Evolutionary conservation across 2,797 vertebrate genomes (phyloP), one percentile per base, ranked within the genome.

Genomic region (Peromyscus nudipes): DNA sequence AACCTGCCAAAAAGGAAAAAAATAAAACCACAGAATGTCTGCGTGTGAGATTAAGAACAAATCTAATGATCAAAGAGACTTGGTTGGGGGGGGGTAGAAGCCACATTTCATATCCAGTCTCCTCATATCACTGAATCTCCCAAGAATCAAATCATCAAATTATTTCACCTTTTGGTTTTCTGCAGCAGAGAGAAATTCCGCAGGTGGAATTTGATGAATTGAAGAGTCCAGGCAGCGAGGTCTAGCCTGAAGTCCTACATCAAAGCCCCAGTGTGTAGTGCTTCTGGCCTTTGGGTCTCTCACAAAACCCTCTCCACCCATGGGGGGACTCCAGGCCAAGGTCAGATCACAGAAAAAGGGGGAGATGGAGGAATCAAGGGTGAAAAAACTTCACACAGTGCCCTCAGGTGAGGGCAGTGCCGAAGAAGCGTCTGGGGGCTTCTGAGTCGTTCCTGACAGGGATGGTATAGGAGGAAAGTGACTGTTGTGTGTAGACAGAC

Each of bases 41-140:
- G 92, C 34, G 21, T 93, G 92, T 37, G 95, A 98, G 96, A 97
- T 97, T 97, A 98, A 79, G 97, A 97, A 96, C 92, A 98, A 96
- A 98, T 90, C 95, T 98, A 96, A 97, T 96, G 97, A 96, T 95
- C 95, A 97, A 96, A 98, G 95, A 95, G 95, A 60, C 0, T 34
- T 87, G 91, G 96, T 17, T 17, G 95, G 90, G 75, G 77, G 75
- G 34, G 0, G 4, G 71, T 97, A 88, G 92, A 79, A 94, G 92
- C 21, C 93, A 79, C 67, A 73, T 96, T 96, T 98, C 27, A 67
- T 97, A 97, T 97, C 85, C 97, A 89, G 81, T 95, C 84, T 91
- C 62, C 89, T 94, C 96, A 27, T 82, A 97, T 92, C 95, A 73
- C 91, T 62, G 69, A 98, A 94, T 96, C 89, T 86, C 93, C 73